phyloP scores from a whole-genome alignment of 2,888 invertebrate species.

The Sminthurinus aureus region DNA sequence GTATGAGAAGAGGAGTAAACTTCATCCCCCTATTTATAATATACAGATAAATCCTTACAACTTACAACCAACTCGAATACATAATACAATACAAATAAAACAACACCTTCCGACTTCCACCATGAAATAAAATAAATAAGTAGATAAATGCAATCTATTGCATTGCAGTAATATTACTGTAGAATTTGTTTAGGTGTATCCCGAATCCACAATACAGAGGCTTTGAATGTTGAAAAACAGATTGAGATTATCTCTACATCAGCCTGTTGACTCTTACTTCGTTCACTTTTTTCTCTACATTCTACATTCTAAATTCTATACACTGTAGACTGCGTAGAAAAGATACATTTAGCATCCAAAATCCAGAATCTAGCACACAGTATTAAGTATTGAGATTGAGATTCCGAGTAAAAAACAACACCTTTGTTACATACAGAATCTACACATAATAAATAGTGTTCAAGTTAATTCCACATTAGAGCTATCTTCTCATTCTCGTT shows the following conservation, averaged over 20 bases:
- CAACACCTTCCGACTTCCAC: slow-evolving; percentile 4
- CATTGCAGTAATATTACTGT: no score
- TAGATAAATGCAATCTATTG: no score
- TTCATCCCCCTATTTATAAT: background rate
- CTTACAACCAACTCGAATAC: background rate
- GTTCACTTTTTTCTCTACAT: background rate
- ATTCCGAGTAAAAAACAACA: no score
- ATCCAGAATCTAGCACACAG: background rate
- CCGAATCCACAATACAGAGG: background rate
- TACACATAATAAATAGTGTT: no score
- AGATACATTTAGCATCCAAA: background rate
- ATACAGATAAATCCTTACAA: no score
- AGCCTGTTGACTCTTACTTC: background rate
- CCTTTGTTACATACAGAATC: no score
- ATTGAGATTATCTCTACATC: background rate
- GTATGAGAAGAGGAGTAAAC: slow-evolving; percentile 5
- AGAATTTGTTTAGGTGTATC: background rate
- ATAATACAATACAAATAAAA: background rate
- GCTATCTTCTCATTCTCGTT: no score
- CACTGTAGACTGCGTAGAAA: background rate
- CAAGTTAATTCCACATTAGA: no score
- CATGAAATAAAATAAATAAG: no score
- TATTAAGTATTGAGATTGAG: no score
- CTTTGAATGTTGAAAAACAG: background rate
- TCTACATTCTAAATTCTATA: no score